Evolutionary conservation across 1,140 invertebrate genomes (phyloP), one percentile per base, ranked within the genome.

Genomic region (Polyergus mexicanus): DNA sequence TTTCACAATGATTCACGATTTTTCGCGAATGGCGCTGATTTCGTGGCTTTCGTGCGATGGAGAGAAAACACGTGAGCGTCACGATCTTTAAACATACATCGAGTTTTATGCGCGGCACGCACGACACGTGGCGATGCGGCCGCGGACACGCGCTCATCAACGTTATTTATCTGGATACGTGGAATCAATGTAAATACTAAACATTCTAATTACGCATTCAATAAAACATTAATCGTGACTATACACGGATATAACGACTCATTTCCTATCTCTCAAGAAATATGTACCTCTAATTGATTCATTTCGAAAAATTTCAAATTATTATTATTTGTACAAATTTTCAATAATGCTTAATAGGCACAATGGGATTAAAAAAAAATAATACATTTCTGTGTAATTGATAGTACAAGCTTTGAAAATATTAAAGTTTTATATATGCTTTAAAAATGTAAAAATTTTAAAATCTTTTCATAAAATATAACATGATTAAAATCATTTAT

Each of bases 141-240:
- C 62, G 76, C 62, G 63, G 47, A 80, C 47, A 60, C 72, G 66
- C 85, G 84, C 32, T 69, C 56, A 35, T 84, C 54, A 68, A 25
- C 63, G 68, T 75, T 84, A 85, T 75, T 85, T 85, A 86, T 72
- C 78, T 85, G 72, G 80, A 86, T 90, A 90, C 87, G 84, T 84
- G 87, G 84, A 92, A 88, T 91, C 89, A 65, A 92, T 92, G 91
- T 92, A 92, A 86, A 92, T 92, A 92, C 11, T 84, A 75, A 72
- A 86, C 72, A 85, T 77, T 86, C 84, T 85, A 86, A 91, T 56
- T 86, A 91, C 77, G 86, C 85, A 91, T 88, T 89, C 85, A 91
- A 91, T 91, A 91, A 91, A 91, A 89, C 85, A 89, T 89, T 90
- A 90, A 87, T 85, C 87, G 89, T 87, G 85, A 87, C 58, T 25